Base-by-base conservation (phyloP, 2,888 invertebrate species). In the Cheilosia pagana region DNA sequence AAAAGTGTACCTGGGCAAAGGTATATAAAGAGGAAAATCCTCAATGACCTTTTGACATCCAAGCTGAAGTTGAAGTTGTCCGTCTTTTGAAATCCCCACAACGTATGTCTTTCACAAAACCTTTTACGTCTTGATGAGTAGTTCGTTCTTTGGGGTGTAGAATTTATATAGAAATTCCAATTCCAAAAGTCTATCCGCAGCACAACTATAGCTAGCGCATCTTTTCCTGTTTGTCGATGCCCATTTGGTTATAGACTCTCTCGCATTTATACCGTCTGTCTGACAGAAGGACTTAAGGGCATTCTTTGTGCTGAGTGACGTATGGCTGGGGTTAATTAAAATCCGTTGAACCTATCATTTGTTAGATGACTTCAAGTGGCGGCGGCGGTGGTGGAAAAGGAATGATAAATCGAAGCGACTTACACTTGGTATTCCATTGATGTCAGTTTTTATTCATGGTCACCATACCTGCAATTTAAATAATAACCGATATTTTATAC, bases 41-140 rank as follows among this genome's bases (percentile, higher is more conserved):
- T 77, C 35, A 72, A 74, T 68, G 78, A 83, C 72, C 78, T 78
- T 83, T 78, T 74, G 82, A 78, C 78, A 78, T 83, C 68, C 55
- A 23, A 55, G 59, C 45, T 41, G 35, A 45, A 62, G 65, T 75
- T 67, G 57, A 65, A 67, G 60, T 72, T 72, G 35, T 72, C 72
- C 78, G 48, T 82, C 78, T 72, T 62, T 72, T 55, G 60, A 77
- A 55, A 71, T 55, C 28, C 31, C 12, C 59, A 28, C 39, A 50
- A 35, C 10, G 6, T 25, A 43, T 43, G 43, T 57, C 19, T 53
- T 14, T 43, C 50, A 31, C 8, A 7, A 4, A 21, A 23, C 6
- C 19, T 25, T 57, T 31, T 14, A 50, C 45, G 14, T 31, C 43
- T 57, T 70, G 45, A 23, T 28, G 39, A 35, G 41, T 53, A 19